Evolutionary conservation across 2,797 vertebrate genomes (phyloP).

Genomic region (Cossypha dichroa): DNA sequence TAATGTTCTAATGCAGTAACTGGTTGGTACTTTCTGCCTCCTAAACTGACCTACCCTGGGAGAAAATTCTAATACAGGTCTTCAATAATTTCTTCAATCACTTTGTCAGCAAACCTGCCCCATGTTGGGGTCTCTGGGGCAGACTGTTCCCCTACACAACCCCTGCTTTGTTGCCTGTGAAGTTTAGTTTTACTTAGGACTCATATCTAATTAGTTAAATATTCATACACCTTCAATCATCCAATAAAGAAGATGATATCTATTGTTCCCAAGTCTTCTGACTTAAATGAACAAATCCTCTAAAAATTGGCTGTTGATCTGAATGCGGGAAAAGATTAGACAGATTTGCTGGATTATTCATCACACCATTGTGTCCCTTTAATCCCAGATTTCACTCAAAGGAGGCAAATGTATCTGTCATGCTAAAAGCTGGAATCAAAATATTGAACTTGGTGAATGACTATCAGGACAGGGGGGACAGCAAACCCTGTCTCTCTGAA

Average conservation of each 20-base stretch:
- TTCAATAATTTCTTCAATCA: not conserved
- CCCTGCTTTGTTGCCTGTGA: not conserved
- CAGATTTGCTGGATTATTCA: conserved; percentile 45
- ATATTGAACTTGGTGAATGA: not conserved
- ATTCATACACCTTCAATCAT: not conserved
- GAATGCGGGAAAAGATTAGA: not conserved
- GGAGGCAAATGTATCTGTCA: not conserved
- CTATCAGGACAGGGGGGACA: not conserved
- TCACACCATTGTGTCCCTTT: not conserved
- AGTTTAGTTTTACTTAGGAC: not conserved
- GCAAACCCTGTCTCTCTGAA: not conserved
- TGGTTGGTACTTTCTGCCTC: not conserved
- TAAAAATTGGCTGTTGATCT: not conserved
- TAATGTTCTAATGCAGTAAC: not conserved
- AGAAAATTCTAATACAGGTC: not conserved
- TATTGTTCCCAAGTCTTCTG: not conserved
- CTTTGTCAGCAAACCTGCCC: not conserved
- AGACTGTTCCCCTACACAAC: not conserved
- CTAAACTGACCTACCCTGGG: not conserved
- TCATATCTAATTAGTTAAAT: not conserved
- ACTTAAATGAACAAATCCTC: not conserved
- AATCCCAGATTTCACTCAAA: not conserved
- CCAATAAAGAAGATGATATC: not conserved
- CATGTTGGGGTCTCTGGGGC: accelerated
- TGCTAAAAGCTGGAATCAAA: not conserved